A percentile compares a stretch with the other conserved stretches of the same genome.
Evolutionary conservation across 2,113 vertebrate species (phyloP).

Genomic region (Zapus hudsonius): DNA sequence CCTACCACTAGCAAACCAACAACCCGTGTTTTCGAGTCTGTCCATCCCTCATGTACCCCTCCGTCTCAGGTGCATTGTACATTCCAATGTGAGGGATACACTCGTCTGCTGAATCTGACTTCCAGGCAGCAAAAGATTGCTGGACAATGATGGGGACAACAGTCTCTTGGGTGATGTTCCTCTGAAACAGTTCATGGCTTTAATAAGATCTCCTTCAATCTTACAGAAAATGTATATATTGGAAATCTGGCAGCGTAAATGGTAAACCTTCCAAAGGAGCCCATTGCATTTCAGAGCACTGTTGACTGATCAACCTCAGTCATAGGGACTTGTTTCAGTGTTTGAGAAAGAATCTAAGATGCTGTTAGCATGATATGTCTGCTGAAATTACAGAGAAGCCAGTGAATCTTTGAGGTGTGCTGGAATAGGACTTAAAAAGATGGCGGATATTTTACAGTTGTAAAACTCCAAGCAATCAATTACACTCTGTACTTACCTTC

Average conservation of each 20-base stretch:
- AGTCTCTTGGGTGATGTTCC: background rate
- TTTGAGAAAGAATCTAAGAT: background rate
- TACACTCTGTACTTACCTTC: background rate
- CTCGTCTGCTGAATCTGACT: background rate
- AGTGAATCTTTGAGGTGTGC: background rate
- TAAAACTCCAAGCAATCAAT: background rate
- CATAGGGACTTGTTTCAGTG: background rate
- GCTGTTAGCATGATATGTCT: background rate
- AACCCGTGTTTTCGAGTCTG: background rate
- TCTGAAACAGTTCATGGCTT: background rate
- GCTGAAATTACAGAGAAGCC: background rate
- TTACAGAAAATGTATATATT: background rate
- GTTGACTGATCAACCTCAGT: background rate
- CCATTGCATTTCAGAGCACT: background rate
- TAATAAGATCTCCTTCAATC: background rate
- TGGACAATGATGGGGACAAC: background rate
- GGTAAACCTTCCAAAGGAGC: background rate
- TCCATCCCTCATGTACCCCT: background rate
- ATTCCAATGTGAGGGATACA: background rate
- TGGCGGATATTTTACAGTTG: background rate
- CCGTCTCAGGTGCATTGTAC: background rate
- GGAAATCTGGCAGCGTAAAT: background rate
- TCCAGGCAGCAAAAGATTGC: background rate
- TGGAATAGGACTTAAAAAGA: background rate
- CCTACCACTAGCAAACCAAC: background rate